phyloP scores from a whole-genome alignment of 2,113 vertebrate species.

The Nothoprocta pentlandii region DNA sequence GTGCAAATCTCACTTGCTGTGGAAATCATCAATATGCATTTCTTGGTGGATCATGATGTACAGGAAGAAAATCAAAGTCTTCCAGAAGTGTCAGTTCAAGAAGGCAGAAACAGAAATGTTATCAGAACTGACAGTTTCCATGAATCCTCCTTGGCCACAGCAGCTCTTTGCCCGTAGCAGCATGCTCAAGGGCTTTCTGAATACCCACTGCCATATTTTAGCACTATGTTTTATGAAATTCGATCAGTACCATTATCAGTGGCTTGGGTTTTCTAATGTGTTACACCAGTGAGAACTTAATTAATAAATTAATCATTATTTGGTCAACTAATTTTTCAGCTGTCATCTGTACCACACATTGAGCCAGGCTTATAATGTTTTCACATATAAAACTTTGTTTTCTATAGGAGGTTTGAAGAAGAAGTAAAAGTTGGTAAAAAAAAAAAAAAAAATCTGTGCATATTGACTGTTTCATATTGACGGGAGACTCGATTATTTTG shows the following conservation, averaged over 20 bases:
- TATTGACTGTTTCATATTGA: neutral
- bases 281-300: neutral
- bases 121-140: neutral
- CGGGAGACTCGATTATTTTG: neutral
- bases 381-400: neutral
- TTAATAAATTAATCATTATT: conserved; percentile 36
- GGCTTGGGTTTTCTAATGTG: neutral
- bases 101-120: neutral
- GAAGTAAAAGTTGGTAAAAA: neutral
- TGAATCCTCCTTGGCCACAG: neutral
- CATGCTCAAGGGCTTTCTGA: neutral
- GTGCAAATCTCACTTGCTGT: neutral
- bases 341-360: neutral
- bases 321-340: conserved; percentile 16
- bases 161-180: neutral
- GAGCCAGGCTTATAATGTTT: neutral
- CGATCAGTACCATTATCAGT: neutral
- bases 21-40: conserved; percentile 36
- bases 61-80: neutral
- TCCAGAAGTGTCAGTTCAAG: conserved; percentile 13
- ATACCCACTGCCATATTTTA: neutral
- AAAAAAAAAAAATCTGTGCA: neutral
- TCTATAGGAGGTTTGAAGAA: neutral
- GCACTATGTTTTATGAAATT: neutral
- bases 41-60: conserved; percentile 31